Conservation (phyloP, 2,888 invertebrate genomes). For the Sinhomidia bicolor region DNA sequence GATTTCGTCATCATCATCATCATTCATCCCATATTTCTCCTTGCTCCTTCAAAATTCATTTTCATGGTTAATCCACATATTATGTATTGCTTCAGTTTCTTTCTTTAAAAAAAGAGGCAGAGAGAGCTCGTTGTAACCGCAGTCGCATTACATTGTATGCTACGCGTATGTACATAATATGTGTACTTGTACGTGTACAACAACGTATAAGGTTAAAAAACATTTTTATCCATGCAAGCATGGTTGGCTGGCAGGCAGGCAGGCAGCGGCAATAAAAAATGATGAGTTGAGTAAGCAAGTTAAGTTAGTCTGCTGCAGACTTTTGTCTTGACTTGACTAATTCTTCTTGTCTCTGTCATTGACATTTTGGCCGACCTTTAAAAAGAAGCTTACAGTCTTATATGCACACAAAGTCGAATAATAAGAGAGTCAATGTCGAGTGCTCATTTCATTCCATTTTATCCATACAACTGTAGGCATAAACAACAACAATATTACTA, state of each 20-base stretch:
- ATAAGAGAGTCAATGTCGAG: constrained; percentile 78
- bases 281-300: background rate
- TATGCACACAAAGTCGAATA: constrained; percentile 9
- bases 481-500: background rate
- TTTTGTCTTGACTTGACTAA: constrained; percentile 3
- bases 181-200: background rate
- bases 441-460: constrained; percentile 43
- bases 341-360: constrained; percentile 77
- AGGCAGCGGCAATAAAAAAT: background rate
- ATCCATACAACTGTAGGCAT: background rate
- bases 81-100: background rate
- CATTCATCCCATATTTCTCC: background rate
- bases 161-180: too few species aligned
- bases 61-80: constrained; percentile 13
- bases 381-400: constrained; percentile 15
- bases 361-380: constrained; percentile 79
- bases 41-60: constrained; percentile 34
- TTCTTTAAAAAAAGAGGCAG: background rate
- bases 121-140: background rate
- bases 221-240: background rate
- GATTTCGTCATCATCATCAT: constrained; percentile 12
- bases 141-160: background rate
- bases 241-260: background rate
- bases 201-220: background rate
- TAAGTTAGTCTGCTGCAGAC: background rate